Base-by-base conservation (phyloP, 2,797 vertebrate genomes). In the Moxostoma hubbsi region DNA sequence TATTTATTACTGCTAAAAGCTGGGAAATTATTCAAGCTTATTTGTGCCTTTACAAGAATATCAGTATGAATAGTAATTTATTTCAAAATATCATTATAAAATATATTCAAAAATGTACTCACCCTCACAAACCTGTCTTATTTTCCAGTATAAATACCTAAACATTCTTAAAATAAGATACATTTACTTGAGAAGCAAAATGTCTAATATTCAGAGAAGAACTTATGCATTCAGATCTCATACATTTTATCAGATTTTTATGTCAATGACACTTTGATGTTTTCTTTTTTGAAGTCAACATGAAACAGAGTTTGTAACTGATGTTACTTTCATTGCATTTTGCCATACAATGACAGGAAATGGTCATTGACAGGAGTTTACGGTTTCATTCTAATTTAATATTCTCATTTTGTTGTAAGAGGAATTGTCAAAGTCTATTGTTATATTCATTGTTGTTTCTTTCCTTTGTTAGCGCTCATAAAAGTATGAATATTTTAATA, bases 1-100 rank as follows among this genome's bases (percentile, higher is more conserved):
- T 66, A 79, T 70, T 65, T 66, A 79, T 75, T 82, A 58, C 24
- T 7, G 9, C 71, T 66, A 24, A 50, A 36, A 36, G 36, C 2
- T 36, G 36, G 36, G 36, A 36, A 66, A 36, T 49, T 1, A 12
- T 55, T n/a, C 9, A 59, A 59, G 2, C 9, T 5, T 24, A 11
- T 36, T 36, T 12, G 10, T 2, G 11, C 43, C 59, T 62, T 11
- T 7, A 62, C 24, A 43, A 12, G 24, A 36, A 43, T 12, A 6
- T 62, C 12, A 36, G 15, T 59, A 18, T 13, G 16, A 6, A 7
- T n/a, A 58, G 36, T 36, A 36, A 36, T 36, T 36, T 36, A 36
- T 36, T 36, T 36, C 36, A 36, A 36, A 36, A 36, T 36, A 36
- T 36, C 36, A 4, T 36, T 36, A 36, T 36, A 36, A 36, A 36